Conservation (phyloP, 2,113 vertebrate species). For the Sminthopsis crassicaudata region DNA sequence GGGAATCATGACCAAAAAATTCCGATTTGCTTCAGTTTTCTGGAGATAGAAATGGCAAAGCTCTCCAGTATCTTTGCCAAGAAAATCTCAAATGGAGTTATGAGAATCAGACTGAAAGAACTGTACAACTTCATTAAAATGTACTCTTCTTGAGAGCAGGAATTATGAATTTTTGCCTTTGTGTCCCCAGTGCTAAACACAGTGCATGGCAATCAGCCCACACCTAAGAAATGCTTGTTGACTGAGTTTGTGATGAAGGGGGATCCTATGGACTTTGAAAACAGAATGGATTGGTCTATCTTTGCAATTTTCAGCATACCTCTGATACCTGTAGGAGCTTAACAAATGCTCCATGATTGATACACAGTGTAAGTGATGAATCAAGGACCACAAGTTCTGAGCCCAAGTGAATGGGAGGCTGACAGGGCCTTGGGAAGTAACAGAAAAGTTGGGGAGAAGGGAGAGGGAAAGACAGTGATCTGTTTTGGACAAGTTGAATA, state of each 20-base stretch:
- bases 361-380: neutral
- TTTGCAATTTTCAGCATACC: neutral
- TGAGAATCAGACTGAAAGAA: no score
- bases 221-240: neutral
- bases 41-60: no score
- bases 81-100: no score
- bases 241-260: neutral
- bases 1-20: no score
- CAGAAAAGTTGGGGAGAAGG: neutral
- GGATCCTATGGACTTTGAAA: neutral
- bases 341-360: neutral
- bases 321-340: neutral
- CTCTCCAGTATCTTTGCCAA: no score
- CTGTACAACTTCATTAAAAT: no score
- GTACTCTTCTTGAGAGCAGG: neutral
- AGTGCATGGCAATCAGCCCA: no score
- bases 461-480: neutral
- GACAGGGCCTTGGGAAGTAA: neutral
- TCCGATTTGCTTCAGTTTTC: no score
- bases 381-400: neutral
- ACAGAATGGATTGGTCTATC: neutral
- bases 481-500: neutral
- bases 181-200: neutral
- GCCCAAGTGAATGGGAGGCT: neutral
- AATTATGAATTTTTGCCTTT: neutral